Conservation (phyloP, 1,140 invertebrate genomes). For the Patella vulgata region DNA sequence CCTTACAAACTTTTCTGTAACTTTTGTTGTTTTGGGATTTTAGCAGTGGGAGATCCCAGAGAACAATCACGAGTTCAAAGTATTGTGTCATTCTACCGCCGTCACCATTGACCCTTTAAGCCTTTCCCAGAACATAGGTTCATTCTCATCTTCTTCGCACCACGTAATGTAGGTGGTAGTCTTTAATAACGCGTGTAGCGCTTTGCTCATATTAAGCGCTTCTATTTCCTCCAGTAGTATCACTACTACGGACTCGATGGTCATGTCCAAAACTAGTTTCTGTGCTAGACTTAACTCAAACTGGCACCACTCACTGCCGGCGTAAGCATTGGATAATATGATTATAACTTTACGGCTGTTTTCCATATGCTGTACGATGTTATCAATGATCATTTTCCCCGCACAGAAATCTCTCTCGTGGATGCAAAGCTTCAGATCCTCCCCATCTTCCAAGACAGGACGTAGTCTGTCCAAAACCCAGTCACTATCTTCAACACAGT, state of each 20-base stretch:
- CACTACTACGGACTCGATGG: neutral
- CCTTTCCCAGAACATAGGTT: no score
- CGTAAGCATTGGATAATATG: neutral
- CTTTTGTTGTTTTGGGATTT: no score
- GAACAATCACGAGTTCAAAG: no score
- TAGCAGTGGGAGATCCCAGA: no score
- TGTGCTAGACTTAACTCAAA: neutral
- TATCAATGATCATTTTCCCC: constrained; percentile 26
- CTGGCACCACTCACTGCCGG: neutral
- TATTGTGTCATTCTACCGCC: no score
- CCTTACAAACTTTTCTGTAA: no score
- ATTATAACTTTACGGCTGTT: neutral
- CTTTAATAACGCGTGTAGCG: neutral
- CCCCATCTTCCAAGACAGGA: constrained; percentile 23
- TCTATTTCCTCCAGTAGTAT: neutral
- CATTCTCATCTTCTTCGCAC: neutral
- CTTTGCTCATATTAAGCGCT: neutral
- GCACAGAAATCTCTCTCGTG: constrained; percentile 34
- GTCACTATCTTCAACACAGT: constrained; percentile 20
- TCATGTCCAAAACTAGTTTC: neutral
- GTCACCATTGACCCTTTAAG: no score
- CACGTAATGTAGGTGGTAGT: neutral
- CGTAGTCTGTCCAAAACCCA: constrained; percentile 25
- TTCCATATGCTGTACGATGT: no score
- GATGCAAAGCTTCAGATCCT: constrained; percentile 28